Evolutionary conservation across 1,140 invertebrate genomes (phyloP), one percentile per base, ranked within the genome.

Genomic region (Sminthurides bifidus): DNA sequence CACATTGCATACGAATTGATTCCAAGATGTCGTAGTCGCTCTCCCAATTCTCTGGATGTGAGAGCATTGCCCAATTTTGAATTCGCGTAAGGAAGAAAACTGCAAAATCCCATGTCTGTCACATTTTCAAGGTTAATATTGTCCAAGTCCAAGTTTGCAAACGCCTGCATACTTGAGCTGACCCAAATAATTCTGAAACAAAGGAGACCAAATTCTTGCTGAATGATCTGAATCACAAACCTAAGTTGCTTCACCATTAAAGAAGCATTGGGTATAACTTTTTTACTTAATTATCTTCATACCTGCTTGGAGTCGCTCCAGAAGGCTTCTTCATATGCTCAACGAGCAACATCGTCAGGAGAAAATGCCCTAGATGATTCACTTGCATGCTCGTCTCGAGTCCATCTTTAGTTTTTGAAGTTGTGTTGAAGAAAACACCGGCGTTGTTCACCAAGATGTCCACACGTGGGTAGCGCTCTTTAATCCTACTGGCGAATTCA

Each of bases 341-440:
- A n/a, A 84, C 71, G 4, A 84, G 71, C 1, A 83, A 69, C 67
- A 81, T 77, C 0, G 87, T 91, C 1, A 92, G 71, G 4, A 91
- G 72, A 68, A 90, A 92, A 35, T 85, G 87, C 0, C 87, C 86
- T 66, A 88, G 87, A 66, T 92, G 83, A 70, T 95, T 94, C 0
- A 86, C 87, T 0, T 81, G 69, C 59, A 72, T 72, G 8, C 68
- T 68, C 10, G 63, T 59, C 59, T 77, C 74, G 24, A 74, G 64
- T 5, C 72, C 72, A 59, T 76, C 73, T 24, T 60, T 50, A 12
- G 60, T 64, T 1, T 56, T 53, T 24, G 30, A 50, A 67, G 80
- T 61, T 38, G 59, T 54, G 4, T 27, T 37, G 17, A 56, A 53
- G 15, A 52, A 63, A 3, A 59, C 45, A 2, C 71, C 73, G 29